These are phyloP conservation scores for Contarinia nasturtii DNA, from an alignment of 1,140 invertebrate species.

Conservation along the genomic window DNA sequence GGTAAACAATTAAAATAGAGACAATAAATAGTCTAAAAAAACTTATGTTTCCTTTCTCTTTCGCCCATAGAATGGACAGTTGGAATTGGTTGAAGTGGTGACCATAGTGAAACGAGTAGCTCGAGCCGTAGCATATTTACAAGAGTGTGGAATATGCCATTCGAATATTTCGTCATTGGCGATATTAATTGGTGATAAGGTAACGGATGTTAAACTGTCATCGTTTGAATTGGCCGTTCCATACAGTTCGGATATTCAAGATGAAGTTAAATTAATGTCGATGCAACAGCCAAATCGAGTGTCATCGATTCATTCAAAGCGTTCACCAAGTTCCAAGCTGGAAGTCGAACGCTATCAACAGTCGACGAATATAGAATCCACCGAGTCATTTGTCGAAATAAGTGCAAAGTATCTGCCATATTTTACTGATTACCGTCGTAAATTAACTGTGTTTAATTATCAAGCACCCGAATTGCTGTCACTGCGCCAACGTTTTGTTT, in stretches of 20 bases:
- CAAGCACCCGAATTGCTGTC: slow-evolving; percentile 4
- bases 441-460: slow-evolving; percentile 2
- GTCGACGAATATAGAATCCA: not conserved
- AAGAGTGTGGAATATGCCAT: slow-evolving; percentile 4
- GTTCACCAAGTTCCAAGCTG: not conserved
- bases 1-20: not conserved
- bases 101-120: slow-evolving; percentile 1
- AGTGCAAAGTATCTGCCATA: not conserved
- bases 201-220: slow-evolving; percentile 2
- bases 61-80: not conserved
- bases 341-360: not conserved
- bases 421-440: slow-evolving; percentile 1
- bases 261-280: not conserved
- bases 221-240: slow-evolving; percentile 3
- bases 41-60: too few relatives aligned
- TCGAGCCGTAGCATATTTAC: slow-evolving; percentile 1
- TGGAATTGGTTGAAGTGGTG: not conserved
- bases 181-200: slow-evolving; percentile 1
- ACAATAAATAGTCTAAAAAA: too few relatives aligned
- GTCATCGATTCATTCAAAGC: not conserved
- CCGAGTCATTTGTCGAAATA: not conserved
- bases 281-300: not conserved
- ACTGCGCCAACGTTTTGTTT: not conserved
- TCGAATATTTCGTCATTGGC: slow-evolving; percentile 4
- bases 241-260: not conserved